Conservation (phyloP, 2,797 vertebrate species). For the Iguana delicatissima region DNA sequence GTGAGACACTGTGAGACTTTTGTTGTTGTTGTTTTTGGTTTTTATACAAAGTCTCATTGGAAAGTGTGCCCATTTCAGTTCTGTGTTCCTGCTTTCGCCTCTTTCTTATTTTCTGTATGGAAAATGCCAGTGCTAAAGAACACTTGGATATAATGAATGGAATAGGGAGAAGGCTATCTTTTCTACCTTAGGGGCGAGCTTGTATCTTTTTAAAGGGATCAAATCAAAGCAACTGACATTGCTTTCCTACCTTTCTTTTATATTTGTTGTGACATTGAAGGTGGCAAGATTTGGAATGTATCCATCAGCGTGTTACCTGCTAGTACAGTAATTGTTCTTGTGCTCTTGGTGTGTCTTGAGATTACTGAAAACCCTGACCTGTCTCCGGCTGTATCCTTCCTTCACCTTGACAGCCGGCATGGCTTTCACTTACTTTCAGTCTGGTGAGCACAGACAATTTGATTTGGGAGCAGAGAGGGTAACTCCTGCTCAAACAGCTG, state of each 20-base stretch:
- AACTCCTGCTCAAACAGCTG: conserved; percentile 24
- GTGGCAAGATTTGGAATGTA: no score
- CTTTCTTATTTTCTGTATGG: neutral
- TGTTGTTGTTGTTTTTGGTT: neutral
- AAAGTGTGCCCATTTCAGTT: neutral
- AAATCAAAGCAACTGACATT: neutral
- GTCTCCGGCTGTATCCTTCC: neutral
- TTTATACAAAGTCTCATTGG: neutral
- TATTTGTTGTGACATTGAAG: conserved; percentile 13
- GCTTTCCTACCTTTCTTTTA: neutral
- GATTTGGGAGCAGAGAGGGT: neutral
- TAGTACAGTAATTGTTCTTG: conserved; percentile 19
- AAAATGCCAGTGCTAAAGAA: neutral
- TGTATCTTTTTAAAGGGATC: neutral
- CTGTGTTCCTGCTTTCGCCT: neutral
- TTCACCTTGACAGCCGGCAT: conserved; percentile 38
- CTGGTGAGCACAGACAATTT: conserved; percentile 41
- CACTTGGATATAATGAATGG: neutral
- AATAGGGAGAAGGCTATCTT: neutral
- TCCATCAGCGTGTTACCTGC: neutral
- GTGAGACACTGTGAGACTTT: neutral
- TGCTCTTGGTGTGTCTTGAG: neutral
- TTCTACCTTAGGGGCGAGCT: accelerated
- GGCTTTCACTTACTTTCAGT: conserved; percentile 42
- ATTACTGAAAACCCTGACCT: conserved; percentile 43